Base-by-base conservation (phyloP, 2,888 invertebrate species). In the Rhyacophila evoluta region DNA sequence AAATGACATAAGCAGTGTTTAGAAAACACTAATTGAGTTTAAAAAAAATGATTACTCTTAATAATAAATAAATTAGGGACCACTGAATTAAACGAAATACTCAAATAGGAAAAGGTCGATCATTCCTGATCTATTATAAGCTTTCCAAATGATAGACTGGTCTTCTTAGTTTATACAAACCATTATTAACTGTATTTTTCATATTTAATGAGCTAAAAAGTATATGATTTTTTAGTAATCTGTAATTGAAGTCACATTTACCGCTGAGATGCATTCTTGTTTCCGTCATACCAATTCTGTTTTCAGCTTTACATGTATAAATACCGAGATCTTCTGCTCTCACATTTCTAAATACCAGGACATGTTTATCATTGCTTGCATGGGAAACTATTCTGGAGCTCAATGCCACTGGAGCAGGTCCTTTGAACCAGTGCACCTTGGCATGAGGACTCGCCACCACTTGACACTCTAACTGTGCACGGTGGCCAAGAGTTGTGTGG, bases 301-400 rank as follows among this genome's bases (percentile, higher is more conserved):
- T 96, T 79, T 92, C 92, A 0, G 95, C 96, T 28, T 93, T 88
- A 86, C 96, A 96, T 2, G 94, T 92, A 85, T 95, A 96, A 84
- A 92, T 92, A 0, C 95, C 96, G 83, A 95, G 92, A 86, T 96
- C 95, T 0, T 90, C 86, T 74, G 89, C 89, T 37, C 91, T 90
- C 0, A 95, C 94, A 33, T 91, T 91, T 39, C 93, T 90, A 83
- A 96, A 92, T 67, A 94, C 88, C 76, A 96, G 86, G 83, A 91
- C 91, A 84, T 95, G 92, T 41, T 89, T 88, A 84, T 89, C 89
- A 25, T 90, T 91, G 2, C 88, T 87, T 0, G 89, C 89, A 84
- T 92, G 91, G 78, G 89, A 88, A 1, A 90, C 87, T 38, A 90
- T 83, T 88, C 89, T 87, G 25, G 88, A 88, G 75, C 88, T 88